Conservation (phyloP, 2,113 vertebrate genomes). For the Varanus komodoensis region DNA sequence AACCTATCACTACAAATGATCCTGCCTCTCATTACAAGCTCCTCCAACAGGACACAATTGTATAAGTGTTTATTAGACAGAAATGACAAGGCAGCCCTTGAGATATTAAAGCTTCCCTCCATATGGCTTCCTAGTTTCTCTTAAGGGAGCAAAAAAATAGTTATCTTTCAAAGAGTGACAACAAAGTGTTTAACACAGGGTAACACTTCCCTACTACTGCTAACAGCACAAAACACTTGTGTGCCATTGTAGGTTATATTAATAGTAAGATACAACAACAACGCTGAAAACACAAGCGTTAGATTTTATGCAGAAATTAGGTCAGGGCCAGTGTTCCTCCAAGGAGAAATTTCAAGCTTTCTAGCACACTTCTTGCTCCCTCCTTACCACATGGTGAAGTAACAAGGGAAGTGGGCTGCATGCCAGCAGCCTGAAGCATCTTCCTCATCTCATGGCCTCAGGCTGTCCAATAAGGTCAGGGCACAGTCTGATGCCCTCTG, state of each 20-base stretch:
- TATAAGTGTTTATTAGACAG: neutral
- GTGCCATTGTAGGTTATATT: neutral
- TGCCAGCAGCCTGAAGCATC: neutral
- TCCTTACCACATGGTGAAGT: neutral
- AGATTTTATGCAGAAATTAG: no score
- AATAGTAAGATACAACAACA: neutral
- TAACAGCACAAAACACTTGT: neutral
- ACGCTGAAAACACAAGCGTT: no score
- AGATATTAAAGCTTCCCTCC: slow-evolving; percentile 16
- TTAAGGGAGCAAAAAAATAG: neutral
- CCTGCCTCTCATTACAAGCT: slow-evolving; percentile 26
- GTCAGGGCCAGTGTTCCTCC: neutral
- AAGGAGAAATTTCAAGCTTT: neutral
- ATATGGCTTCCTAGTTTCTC: neutral
- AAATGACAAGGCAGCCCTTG: slow-evolving; percentile 1
- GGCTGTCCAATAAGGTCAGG: no score
- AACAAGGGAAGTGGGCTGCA: neutral
- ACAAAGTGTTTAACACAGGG: neutral
- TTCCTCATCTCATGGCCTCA: neutral
- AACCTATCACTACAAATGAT: neutral
- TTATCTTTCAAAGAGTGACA: neutral
- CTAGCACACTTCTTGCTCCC: neutral
- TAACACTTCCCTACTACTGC: neutral
- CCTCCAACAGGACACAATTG: neutral
- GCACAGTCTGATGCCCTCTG: no score